phyloP scores from a whole-genome alignment of 2,113 vertebrate genomes.

The Holacanthus passer region DNA sequence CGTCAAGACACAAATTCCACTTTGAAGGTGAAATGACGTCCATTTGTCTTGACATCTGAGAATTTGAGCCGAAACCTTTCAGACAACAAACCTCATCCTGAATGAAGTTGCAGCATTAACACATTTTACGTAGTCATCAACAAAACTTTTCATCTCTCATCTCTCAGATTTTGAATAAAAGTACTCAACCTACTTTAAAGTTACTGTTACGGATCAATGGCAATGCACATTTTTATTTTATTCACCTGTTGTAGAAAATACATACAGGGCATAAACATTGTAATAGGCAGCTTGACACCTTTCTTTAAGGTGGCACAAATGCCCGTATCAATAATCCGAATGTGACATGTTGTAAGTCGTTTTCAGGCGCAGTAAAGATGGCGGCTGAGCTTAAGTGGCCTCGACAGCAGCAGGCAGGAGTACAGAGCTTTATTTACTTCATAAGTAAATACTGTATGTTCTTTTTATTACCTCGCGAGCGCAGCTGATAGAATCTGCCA shows the following conservation, averaged over 20 bases:
- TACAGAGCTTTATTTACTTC: constrained; percentile 28
- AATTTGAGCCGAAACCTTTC: background rate
- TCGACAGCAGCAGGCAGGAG: constrained; percentile 11
- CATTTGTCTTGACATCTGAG: background rate
- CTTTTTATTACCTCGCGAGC: constrained; percentile 15
- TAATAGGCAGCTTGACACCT: background rate
- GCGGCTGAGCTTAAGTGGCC: constrained; percentile 18
- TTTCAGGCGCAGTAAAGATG: background rate
- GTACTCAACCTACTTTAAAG: too few species aligned
- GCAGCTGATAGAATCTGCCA: constrained; percentile 27
- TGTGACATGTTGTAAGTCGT: background rate
- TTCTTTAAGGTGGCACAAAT: background rate
- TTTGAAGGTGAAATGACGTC: background rate
- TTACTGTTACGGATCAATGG: too few species aligned
- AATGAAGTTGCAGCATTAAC: too few species aligned
- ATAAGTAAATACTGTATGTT: constrained; percentile 24
- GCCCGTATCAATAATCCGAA: background rate
- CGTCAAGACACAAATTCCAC: background rate
- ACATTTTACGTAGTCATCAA: too few species aligned
- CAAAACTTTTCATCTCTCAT: too few species aligned
- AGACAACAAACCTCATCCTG: too few species aligned
- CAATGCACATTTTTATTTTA: too few species aligned
- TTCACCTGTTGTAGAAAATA: background rate
- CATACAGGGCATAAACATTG: background rate
- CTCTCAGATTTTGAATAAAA: too few species aligned